Evolutionary conservation across 2,888 invertebrate genomes (phyloP), one percentile per base, ranked within the genome.

Genomic region (Galerucella calmariensis): DNA sequence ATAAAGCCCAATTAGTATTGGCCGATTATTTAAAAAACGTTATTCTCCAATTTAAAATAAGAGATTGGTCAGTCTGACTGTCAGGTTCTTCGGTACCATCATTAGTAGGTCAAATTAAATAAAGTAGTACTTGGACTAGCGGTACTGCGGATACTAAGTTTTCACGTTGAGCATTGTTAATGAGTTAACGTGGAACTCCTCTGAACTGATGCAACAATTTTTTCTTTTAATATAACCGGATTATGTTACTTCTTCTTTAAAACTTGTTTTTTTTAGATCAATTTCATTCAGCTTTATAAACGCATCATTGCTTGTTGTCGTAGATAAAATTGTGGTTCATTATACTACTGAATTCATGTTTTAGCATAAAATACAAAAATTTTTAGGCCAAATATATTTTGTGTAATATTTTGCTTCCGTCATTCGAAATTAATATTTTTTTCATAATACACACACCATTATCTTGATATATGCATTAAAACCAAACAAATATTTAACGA

Each of bases 111-210:
- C 69, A 69, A 35, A 35, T 35, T 35, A 61, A 69, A 46, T 20
- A 51, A 69, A 69, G 69, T 69, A 62, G 69, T 62, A 4, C 69
- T 69, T 51, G 69, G n/a, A 1, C 46, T 69, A 69, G 62, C 69
- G 69, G 69, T 69, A 69, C 61, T 16, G 12, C 62, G 12, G 16
- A 27, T 11, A 61, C 27, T 61, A 27, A 61, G 69, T 16, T 62
- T 51, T 69, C 62, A 51, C 62, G 51, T 61, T 20, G 41, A 53
- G 69, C 69, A 62, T 62, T 41, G 41, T 62, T 62, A 62, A 62
- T 62, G 62, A 62, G 62, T 61, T 58, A 44, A 68, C 24, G 9
- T 27, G 35, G 35, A 56, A 14, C 67, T 67, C 67, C 67, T 48
- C 66, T 51, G 46, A 61, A 46, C 24, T 69, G 61, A n/a, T 14